Evolutionary conservation across 2,113 vertebrate genomes (phyloP).

Genomic region (Burhinus bistriatus): DNA sequence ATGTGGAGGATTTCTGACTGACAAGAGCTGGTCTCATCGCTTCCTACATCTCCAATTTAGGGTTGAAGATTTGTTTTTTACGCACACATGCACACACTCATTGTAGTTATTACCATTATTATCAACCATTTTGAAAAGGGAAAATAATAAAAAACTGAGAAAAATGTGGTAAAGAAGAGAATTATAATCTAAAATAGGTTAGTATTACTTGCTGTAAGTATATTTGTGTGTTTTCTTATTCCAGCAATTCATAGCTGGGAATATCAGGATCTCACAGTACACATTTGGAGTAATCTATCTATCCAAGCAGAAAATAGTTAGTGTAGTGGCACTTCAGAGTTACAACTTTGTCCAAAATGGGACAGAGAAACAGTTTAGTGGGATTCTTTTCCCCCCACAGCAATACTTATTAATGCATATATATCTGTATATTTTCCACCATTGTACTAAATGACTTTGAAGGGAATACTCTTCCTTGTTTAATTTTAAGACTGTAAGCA

Average conservation of each 20-base stretch:
- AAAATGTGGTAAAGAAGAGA: not conserved
- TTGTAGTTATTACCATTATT: not conserved
- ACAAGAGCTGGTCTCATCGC: not conserved
- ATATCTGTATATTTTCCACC: not conserved
- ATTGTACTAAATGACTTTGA: not conserved
- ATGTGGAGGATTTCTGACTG: not conserved
- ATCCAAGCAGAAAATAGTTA: not conserved
- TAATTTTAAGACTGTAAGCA: not conserved
- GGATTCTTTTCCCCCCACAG: no score
- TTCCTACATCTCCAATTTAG: not conserved
- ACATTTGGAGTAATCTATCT: not conserved
- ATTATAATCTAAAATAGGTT: not conserved
- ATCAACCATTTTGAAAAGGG: not conserved
- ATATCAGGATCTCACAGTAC: not conserved
- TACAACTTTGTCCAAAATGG: not conserved
- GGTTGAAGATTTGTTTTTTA: not conserved
- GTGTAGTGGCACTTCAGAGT: not conserved
- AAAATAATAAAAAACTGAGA: not conserved
- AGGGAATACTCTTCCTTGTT: not conserved
- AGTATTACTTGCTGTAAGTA: not conserved
- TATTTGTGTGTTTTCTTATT: not conserved
- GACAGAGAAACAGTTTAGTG: not conserved
- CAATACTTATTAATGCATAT: not conserved
- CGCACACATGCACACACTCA: no score
- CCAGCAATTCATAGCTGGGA: not conserved